Evolutionary conservation across 2,888 invertebrate genomes (phyloP), one percentile per base, ranked within the genome.

Genomic region (Diplazon laetatorius): DNA sequence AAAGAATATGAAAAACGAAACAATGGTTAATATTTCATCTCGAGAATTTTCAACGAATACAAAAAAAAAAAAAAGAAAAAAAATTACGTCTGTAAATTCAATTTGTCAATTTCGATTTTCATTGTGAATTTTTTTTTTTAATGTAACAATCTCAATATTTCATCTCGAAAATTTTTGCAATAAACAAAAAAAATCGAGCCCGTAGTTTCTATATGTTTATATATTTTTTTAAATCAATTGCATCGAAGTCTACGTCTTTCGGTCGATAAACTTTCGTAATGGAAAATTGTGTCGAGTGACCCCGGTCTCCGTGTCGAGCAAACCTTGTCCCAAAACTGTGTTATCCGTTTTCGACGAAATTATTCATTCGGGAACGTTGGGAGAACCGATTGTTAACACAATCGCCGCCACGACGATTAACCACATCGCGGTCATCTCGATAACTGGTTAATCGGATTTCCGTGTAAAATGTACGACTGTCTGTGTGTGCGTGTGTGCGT

Each of bases 391-490:
- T 75, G 75, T 78, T 71, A 66, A 78, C 70, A 65, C 42, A 42
- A 22, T 20, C 4, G 25, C 20, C 12, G 59, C 70, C 57, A 66
- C 39, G 14, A 55, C 22, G 16, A 20, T 60, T 12, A 55, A 42
- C 50, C 30, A 30, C 30, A 22, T 12, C 16, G 20, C 20, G 70
- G 66, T 62, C 42, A 75, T 78, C 62, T 55, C 66, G 71, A 71
- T 71, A 75, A 75, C 66, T 68, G 66, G 62, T 66, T 78, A 78
- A 78, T 78, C 78, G 71, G 75, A 78, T 78, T 78, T 75, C 39
- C 22, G 48, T 30, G 60, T 62, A 75, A 78, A 75, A n/a, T n/a
- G n/a, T n/a, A n/a, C n/a, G n/a, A n/a, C n/a, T n/a, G n/a, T n/a
- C n/a, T n/a, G n/a, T n/a, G n/a, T n/a, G n/a, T n/a, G n/a, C 75